Evolutionary conservation across 2,888 invertebrate species (phyloP).

Genomic region (Paralinhomoeus sp.): DNA sequence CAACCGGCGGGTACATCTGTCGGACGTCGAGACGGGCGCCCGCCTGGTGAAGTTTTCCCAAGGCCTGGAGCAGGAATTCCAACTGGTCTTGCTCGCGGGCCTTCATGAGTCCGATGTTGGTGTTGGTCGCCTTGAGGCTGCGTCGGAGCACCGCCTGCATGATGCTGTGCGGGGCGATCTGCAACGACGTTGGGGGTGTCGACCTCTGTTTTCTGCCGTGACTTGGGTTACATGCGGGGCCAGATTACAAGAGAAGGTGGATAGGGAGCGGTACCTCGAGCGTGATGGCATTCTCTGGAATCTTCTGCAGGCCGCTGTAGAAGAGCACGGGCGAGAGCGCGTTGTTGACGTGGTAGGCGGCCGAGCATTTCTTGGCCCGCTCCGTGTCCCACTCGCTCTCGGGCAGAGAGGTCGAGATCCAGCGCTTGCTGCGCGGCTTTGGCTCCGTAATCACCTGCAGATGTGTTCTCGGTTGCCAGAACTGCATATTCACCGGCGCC

Average conservation of each 20-base stretch:
- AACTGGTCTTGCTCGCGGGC: neutral
- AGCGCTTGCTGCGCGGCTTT: slow-evolving; percentile 42
- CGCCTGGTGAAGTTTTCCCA: slow-evolving; percentile 62
- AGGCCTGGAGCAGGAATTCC: slow-evolving; percentile 19
- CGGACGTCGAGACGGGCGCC: slow-evolving; percentile 53
- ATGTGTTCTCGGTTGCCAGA: too few species aligned
- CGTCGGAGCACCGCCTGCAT: slow-evolving; percentile 77
- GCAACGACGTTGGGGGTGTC: too few species aligned
- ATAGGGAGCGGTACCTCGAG: slow-evolving; percentile 45
- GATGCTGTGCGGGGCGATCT: slow-evolving; percentile 72
- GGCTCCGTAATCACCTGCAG: too few species aligned
- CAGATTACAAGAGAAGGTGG: too few species aligned
- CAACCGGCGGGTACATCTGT: slow-evolving; percentile 48
- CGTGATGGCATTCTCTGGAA: slow-evolving; percentile 65
- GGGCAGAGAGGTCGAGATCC: slow-evolving; percentile 83
- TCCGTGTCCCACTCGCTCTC: slow-evolving; percentile 54
- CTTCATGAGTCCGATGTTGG: slow-evolving; percentile 64
- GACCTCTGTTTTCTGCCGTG: too few species aligned
- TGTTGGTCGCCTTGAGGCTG: slow-evolving; percentile 46
- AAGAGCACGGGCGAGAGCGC: slow-evolving; percentile 25
- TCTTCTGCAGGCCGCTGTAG: slow-evolving; percentile 53
- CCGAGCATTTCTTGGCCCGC: slow-evolving; percentile 50
- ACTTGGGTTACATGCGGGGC: too few species aligned
- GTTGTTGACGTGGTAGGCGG: slow-evolving; percentile 54
- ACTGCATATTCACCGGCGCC: neutral